These are phyloP conservation scores for Styela clava DNA, from an alignment of 23 tunicate species.

Conservation along the genomic window DNA sequence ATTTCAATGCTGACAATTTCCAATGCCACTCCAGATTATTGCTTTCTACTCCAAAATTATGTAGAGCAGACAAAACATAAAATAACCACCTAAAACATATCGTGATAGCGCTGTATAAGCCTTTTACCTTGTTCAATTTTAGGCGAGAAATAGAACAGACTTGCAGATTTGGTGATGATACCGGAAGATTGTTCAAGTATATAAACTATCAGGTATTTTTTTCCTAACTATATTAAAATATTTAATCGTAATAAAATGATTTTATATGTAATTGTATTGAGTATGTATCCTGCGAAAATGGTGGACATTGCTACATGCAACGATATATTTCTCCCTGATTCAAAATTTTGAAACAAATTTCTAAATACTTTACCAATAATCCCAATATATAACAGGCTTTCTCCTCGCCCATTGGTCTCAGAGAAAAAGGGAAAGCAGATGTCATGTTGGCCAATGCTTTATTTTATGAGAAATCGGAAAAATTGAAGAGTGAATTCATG, in stretches of 20 bases:
- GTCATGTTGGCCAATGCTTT: not conserved
- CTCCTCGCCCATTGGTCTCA: not conserved
- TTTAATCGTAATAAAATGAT: not conserved
- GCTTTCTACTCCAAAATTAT: too few species aligned
- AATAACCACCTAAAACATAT: too few species aligned
- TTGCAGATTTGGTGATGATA: not conserved
- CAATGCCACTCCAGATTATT: too few species aligned
- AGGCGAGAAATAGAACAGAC: not conserved
- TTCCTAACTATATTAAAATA: not conserved
- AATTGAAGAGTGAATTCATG: slow-evolving; percentile 6
- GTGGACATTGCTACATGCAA: too few species aligned
- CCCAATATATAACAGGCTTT: not conserved
- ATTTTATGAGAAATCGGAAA: slow-evolving; percentile 9
- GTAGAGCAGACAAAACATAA: too few species aligned
- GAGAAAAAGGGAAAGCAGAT: not conserved
- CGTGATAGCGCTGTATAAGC: not conserved
- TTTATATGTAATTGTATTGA: too few species aligned
- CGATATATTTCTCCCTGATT: too few species aligned
- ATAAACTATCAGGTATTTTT: not conserved
- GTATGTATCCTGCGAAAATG: too few species aligned
- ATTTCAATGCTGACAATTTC: too few species aligned
- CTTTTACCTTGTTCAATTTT: not conserved
- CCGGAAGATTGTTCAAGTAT: not conserved
- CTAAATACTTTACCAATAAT: too few species aligned
- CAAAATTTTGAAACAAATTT: too few species aligned